Conservation (phyloP, 2,888 invertebrate genomes). For the Drosophila tripunctata region DNA sequence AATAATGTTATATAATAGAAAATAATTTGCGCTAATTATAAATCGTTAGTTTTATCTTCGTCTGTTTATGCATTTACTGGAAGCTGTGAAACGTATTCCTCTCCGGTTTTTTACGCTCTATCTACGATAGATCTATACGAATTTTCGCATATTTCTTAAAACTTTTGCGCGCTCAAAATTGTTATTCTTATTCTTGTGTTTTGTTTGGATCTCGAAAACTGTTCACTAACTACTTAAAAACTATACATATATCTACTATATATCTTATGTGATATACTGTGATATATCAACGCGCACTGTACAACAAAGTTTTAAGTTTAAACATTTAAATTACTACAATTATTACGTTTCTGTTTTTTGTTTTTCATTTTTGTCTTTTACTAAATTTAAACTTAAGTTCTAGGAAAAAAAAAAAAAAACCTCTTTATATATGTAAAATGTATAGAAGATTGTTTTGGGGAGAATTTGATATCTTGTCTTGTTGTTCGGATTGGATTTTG, state of each 20-base stretch:
- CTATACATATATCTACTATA: slow-evolving; percentile 14
- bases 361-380: slow-evolving; percentile 8
- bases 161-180: slow-evolving; percentile 15
- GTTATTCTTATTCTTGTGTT: neutral
- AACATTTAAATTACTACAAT: slow-evolving; percentile 68
- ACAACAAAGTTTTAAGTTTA: slow-evolving; percentile 63
- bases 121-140: too few species aligned
- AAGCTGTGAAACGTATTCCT: slow-evolving; percentile 65
- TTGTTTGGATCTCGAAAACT: slow-evolving; percentile 17
- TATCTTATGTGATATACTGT: slow-evolving; percentile 26
- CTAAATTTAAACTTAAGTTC: slow-evolving; percentile 62
- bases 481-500: neutral
- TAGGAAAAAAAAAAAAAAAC: slow-evolving; percentile 51
- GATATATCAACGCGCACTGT: slow-evolving; percentile 67
- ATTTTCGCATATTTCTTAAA: slow-evolving; percentile 12
- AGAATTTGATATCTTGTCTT: neutral
- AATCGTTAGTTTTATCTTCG: slow-evolving; percentile 11
- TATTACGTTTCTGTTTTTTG: slow-evolving; percentile 20
- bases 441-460: slow-evolving; percentile 1
- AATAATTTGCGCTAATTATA: slow-evolving; percentile 74
- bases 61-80: slow-evolving; percentile 56
- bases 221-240: slow-evolving; percentile 27
- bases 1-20: slow-evolving; percentile 29
- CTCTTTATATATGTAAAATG: neutral
- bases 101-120: too few species aligned